These are phyloP conservation scores for Amblyopsis rosae DNA, from an alignment of 2,113 vertebrate genomes.

Conservation along the genomic window DNA sequence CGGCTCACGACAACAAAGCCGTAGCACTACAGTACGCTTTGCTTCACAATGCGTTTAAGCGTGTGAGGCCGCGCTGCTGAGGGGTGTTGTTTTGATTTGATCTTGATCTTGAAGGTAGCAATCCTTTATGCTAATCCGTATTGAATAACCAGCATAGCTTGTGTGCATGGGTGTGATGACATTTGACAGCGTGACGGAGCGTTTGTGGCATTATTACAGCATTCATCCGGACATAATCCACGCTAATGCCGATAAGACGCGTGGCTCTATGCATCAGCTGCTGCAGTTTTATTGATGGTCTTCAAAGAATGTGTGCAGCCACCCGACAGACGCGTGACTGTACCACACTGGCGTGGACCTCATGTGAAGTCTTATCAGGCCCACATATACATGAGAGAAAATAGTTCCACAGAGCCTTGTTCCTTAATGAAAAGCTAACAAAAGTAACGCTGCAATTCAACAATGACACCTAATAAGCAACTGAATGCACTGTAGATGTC, in stretches of 20 bases:
- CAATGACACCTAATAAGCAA: slow-evolving; percentile 11
- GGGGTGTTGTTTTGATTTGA: too few relatives aligned
- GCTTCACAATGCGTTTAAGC: too few relatives aligned
- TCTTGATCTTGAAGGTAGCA: too few relatives aligned
- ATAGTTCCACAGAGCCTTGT: not conserved
- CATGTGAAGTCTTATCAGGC: slow-evolving; percentile 7
- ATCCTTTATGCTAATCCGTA: too few relatives aligned
- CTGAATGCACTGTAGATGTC: slow-evolving; percentile 4
- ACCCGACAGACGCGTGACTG: not conserved
- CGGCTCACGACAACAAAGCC: too few relatives aligned
- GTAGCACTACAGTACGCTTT: too few relatives aligned
- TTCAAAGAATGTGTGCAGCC: slow-evolving; percentile 18
- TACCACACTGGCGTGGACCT: slow-evolving; percentile 20
- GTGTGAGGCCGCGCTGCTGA: too few relatives aligned
- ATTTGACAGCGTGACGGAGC: slow-evolving; percentile 31
- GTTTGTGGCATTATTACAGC: slow-evolving; percentile 22
- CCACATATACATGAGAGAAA: not conserved
- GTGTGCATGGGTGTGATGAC: not conserved
- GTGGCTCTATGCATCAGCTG: slow-evolving; percentile 30
- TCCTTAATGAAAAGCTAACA: not conserved
- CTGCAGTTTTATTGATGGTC: slow-evolving; percentile 4
- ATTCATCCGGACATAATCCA: slow-evolving; percentile 24
- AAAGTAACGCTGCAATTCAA: not conserved
- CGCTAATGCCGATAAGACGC: slow-evolving; percentile 34
- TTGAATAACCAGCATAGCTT: too few relatives aligned